Evolutionary conservation across 2,888 invertebrate genomes (phyloP).

Genomic region (Odontocolon sp.): DNA sequence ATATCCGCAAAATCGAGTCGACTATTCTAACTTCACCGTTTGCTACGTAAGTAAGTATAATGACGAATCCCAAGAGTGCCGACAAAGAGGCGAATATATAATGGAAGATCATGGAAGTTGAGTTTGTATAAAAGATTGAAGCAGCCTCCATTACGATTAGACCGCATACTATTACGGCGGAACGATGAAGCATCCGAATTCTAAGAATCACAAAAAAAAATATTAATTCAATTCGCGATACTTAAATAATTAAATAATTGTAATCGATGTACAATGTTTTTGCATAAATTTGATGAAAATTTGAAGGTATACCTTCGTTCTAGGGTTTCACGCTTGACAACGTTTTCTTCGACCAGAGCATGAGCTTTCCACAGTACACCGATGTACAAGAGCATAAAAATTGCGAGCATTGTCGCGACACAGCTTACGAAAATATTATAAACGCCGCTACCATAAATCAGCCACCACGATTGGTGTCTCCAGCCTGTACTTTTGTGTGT

Average conservation of each 20-base stretch:
- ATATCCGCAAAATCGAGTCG: slow-evolving; percentile 71
- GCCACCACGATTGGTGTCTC: slow-evolving; percentile 85
- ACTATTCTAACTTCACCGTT: slow-evolving; percentile 71
- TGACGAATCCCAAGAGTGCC: slow-evolving; percentile 75
- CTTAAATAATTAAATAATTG: neutral
- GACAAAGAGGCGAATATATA: slow-evolving; percentile 84
- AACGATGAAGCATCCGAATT: slow-evolving; percentile 84
- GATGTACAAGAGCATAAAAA: slow-evolving; percentile 87
- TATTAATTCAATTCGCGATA: neutral
- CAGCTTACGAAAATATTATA: slow-evolving; percentile 87
- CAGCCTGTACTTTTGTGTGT: slow-evolving; percentile 85
- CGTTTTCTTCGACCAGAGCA: slow-evolving; percentile 73
- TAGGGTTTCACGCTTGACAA: slow-evolving; percentile 77
- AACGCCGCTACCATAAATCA: slow-evolving; percentile 83
- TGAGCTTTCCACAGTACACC: slow-evolving; percentile 83
- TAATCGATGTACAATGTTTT: neutral
- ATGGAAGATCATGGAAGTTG: slow-evolving; percentile 83
- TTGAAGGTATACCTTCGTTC: slow-evolving; percentile 73
- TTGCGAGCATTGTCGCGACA: slow-evolving; percentile 85
- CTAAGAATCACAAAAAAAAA: slow-evolving; percentile 75
- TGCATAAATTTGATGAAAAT: neutral
- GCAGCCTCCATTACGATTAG: slow-evolving; percentile 84
- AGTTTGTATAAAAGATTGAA: slow-evolving; percentile 86
- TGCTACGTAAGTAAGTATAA: slow-evolving; percentile 41
- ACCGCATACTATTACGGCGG: slow-evolving; percentile 84